Evolutionary conservation across 1,140 invertebrate species (phyloP).

Genomic region (Drosophila prosaltans): DNA sequence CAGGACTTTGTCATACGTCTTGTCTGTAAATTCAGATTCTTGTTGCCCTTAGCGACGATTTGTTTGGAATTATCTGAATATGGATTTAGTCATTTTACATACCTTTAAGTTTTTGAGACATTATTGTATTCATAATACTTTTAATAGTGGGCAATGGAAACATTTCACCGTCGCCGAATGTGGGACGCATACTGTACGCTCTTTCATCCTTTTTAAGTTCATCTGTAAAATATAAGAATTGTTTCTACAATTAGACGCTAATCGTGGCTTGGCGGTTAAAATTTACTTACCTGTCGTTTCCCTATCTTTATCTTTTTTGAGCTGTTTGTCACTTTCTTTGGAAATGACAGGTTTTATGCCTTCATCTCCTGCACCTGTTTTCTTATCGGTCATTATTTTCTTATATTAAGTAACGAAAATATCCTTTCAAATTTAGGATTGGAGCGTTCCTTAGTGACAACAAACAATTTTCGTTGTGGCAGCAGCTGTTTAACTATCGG

Average conservation of each 20-base stretch:
- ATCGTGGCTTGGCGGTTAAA: neutral
- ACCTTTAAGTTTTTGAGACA: conserved; percentile 68
- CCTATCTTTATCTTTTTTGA: conserved; percentile 1
- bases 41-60: conserved; percentile 52
- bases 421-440: neutral
- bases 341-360: neutral
- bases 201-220: conserved; percentile 29
- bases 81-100: conserved; percentile 18
- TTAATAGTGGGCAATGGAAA: conserved; percentile 64
- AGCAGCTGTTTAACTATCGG: conserved; percentile 1
- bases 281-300: neutral
- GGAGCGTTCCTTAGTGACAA: neutral
- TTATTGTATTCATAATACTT: conserved; percentile 56
- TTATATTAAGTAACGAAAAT: neutral
- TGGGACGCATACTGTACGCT: conserved; percentile 70
- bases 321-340: conserved; percentile 12
- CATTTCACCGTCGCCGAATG: conserved; percentile 68
- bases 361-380: conserved; percentile 9
- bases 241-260: neutral
- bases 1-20: conserved; percentile 59
- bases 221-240: neutral
- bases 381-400: conserved; percentile 26
- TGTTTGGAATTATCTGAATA: conserved; percentile 3
- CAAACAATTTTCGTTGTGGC: neutral
- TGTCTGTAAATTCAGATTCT: conserved; percentile 34